phyloP scores from a whole-genome alignment of 2,888 invertebrate species.

The Eurytoma adleriae region DNA sequence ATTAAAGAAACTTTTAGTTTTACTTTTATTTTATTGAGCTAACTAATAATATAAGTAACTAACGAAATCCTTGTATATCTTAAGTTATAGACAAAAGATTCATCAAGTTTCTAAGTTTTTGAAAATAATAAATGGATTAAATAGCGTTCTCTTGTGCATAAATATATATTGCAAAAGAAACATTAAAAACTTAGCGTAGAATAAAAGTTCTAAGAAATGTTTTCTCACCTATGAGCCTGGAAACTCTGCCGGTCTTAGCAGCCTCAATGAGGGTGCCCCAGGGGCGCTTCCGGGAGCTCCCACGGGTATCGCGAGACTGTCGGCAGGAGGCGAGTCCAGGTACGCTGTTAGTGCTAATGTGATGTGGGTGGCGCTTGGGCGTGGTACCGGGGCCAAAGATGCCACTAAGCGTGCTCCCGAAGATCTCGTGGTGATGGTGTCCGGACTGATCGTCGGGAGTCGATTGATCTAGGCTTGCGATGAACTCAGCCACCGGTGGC shows the following conservation, averaged over 20 bases:
- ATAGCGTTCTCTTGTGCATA: neutral
- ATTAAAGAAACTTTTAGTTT: neutral
- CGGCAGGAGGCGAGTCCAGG: slow-evolving; percentile 68
- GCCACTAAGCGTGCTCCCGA: slow-evolving; percentile 84
- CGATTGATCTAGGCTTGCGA: slow-evolving; percentile 83
- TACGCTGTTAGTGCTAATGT: slow-evolving; percentile 73
- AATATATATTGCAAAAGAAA: neutral
- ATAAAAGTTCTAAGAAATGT: neutral
- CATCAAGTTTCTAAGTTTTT: too few relatives aligned
- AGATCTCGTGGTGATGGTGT: slow-evolving; percentile 79
- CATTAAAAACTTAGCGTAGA: too few relatives aligned
- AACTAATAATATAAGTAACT: too few relatives aligned
- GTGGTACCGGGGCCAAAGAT: slow-evolving; percentile 79
- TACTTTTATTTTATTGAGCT: too few relatives aligned
- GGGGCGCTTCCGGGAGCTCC: slow-evolving; percentile 82
- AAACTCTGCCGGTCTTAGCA: slow-evolving; percentile 88
- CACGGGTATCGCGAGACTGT: slow-evolving; percentile 63
- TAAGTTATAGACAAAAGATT: too few relatives aligned
- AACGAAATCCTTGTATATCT: too few relatives aligned
- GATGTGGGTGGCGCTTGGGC: slow-evolving; percentile 76
- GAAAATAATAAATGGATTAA: too few relatives aligned
- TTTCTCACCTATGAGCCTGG: slow-evolving; percentile 83
- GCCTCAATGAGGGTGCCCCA: slow-evolving; percentile 93
- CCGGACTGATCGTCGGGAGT: slow-evolving; percentile 77
- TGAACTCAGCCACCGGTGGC: slow-evolving; percentile 88